Conservation (phyloP, 2,888 invertebrate genomes). For the Dinocampus coccinellae region DNA sequence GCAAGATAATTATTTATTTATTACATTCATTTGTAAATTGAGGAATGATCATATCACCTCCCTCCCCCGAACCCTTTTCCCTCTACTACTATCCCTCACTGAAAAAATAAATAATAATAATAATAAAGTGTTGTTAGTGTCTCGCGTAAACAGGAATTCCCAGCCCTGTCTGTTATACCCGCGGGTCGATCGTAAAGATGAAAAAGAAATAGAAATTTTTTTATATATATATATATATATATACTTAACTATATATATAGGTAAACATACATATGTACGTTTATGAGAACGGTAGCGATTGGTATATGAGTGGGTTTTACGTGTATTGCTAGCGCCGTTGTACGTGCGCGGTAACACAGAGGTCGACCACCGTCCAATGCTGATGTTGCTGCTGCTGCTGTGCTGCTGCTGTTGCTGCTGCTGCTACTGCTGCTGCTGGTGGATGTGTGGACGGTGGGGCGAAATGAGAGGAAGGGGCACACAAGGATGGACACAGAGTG, state of each 20-base stretch:
- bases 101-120: too few species aligned
- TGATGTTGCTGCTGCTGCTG: constrained; percentile 36
- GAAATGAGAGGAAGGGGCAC: constrained; percentile 8
- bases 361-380: constrained; percentile 34
- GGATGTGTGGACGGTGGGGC: constrained; percentile 27
- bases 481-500: neutral
- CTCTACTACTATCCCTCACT: too few species aligned
- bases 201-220: neutral
- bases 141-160: too few species aligned
- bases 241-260: neutral
- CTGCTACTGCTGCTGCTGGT: constrained; percentile 36
- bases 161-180: neutral
- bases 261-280: neutral
- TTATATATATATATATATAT: neutral
- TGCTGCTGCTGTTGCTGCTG: constrained; percentile 37
- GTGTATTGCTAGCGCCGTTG: neutral
- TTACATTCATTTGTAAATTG: too few species aligned
- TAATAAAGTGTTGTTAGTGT: too few species aligned
- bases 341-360: constrained; percentile 12
- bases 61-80: too few species aligned
- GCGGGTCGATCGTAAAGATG: neutral
- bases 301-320: neutral
- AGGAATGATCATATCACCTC: too few species aligned
- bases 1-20: too few species aligned
- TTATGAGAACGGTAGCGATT: neutral